These are phyloP conservation scores for Styela clava DNA, from an alignment of 23 tunicate species.

Conservation along the genomic window DNA sequence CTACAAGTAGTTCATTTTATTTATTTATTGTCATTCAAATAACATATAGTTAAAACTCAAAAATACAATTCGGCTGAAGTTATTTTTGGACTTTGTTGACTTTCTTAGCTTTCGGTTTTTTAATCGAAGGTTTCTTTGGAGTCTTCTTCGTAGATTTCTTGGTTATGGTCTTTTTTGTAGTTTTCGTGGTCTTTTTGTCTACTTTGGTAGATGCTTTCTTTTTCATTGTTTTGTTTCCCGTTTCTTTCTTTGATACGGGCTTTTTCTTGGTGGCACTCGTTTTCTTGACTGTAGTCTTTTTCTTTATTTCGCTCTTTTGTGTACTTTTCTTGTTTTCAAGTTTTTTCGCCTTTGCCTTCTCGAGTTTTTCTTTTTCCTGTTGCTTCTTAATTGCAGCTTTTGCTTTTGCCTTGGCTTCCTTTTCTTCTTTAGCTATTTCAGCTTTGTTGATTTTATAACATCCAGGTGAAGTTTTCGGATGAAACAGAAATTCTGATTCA, in stretches of 20 bases:
- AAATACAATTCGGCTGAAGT: too few relatives aligned
- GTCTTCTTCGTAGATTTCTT: slow-evolving; percentile 2
- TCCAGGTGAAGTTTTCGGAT: background rate
- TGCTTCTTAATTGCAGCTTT: background rate
- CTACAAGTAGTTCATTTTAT: too few relatives aligned
- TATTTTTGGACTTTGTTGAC: too few relatives aligned
- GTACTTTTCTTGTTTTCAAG: background rate
- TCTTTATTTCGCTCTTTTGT: too few relatives aligned
- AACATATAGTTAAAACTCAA: too few relatives aligned
- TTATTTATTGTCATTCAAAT: too few relatives aligned
- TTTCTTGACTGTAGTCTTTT: background rate
- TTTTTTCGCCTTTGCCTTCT: too few relatives aligned
- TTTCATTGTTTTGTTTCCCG: too few relatives aligned
- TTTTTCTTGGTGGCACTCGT: background rate
- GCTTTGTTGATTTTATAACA: background rate
- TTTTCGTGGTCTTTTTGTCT: background rate
- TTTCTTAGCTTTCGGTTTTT: background rate
- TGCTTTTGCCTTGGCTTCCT: background rate
- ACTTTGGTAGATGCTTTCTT: background rate
- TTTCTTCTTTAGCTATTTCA: background rate
- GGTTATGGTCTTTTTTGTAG: background rate
- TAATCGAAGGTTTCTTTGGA: background rate
- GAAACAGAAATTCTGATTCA: background rate
- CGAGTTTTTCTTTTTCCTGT: background rate
- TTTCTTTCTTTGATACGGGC: background rate